Evolutionary conservation across 2,797 vertebrate species (phyloP), one percentile per base, ranked within the genome.

Genomic region (Phalloptychus januarius): DNA sequence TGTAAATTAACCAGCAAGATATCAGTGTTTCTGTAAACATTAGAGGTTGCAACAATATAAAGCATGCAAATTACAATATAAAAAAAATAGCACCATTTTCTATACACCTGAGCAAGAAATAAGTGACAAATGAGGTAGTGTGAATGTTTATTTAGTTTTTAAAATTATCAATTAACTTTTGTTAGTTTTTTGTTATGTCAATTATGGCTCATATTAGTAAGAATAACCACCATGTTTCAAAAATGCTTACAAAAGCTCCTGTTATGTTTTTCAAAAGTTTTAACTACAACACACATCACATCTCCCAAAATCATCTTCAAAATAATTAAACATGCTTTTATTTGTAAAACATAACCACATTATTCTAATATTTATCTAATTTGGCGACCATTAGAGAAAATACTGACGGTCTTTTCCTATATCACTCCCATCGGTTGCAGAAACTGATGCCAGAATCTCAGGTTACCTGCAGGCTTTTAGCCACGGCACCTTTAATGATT

Each of bases 401-500:
- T 76, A 72, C 67, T 83, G 61, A 33, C 40, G 56, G 38, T 61
- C 5, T 44, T 63, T 79, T 86, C 69, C 11, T 82, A 69, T 71
- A 84, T 83, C 25, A 5, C 25, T 48, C 48, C 81, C 79, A 88
- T 87, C 83, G 88, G 88, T 83, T 80, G 79, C 40, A 72, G 91
- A 92, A 91, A 89, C 81, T 8, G 80, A 90, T 69, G 85, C 83
- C 79, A 63, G 67, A 69, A 48, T 87, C 83, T 88, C 82, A 72
- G 75, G 63, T 92, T 92, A 87, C 87, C 80, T 83, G 42, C 38
- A 61, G 77, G 72, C 79, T 75, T 82, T 84, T n/a, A 79, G 28
- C 72, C 36, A 72, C 36, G n/a, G 31, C 69, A 61, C 83, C 78
- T 85, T 72, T 81, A 54, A 52, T 81, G 73, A 79, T 86, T 82